phyloP scores from a whole-genome alignment of 1,140 invertebrate species.

The Aricia agestis region DNA sequence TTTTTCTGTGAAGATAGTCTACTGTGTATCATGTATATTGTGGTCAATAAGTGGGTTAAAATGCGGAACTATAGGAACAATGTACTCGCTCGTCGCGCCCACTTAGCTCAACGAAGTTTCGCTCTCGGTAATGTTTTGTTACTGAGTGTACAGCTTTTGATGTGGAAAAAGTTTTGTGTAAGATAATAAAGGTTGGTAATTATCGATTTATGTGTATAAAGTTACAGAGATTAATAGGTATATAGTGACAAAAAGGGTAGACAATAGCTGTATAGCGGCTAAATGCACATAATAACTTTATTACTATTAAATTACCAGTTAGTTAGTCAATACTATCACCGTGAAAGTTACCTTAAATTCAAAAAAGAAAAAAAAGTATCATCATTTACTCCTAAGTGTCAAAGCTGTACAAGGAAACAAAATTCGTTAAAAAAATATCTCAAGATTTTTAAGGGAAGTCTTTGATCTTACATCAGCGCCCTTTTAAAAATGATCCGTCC shows the following conservation, averaged over 20 bases:
- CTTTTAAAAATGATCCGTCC: constrained; percentile 31
- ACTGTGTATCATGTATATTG: not conserved
- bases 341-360: too few relatives aligned
- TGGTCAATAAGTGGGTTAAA: constrained; percentile 34
- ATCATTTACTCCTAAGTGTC: not conserved
- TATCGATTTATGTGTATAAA: too few relatives aligned
- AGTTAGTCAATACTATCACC: too few relatives aligned
- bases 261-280: too few relatives aligned
- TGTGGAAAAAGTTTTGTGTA: constrained; percentile 17
- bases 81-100: constrained; percentile 23
- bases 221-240: too few relatives aligned
- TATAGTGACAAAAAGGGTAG: too few relatives aligned
- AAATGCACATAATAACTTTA: too few relatives aligned
- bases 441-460: constrained; percentile 9
- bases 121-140: constrained; percentile 35
- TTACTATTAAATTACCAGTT: too few relatives aligned
- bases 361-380: too few relatives aligned
- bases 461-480: constrained; percentile 20
- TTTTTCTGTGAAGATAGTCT: too few relatives aligned
- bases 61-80: constrained; percentile 21
- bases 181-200: not conserved
- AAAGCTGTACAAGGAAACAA: not conserved
- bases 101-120: constrained; percentile 37
- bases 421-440: not conserved
- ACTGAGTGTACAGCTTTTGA: constrained; percentile 21